These are phyloP conservation scores for Apomyelois bistriatella DNA, from an alignment of 2,888 invertebrate species.

Conservation along the genomic window DNA sequence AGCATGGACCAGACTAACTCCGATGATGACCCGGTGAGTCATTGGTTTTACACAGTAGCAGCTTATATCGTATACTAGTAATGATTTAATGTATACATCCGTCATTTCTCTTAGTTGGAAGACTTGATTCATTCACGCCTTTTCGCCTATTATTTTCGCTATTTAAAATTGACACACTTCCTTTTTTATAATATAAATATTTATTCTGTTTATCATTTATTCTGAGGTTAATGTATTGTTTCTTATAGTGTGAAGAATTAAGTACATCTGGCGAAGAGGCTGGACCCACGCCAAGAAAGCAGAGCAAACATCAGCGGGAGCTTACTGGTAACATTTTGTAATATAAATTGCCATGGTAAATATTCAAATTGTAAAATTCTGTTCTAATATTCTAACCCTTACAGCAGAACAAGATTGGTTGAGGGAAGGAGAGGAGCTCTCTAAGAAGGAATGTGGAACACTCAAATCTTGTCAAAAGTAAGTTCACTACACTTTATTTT, in stretches of 20 bases:
- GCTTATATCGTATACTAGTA: not conserved
- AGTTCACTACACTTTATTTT: conserved; percentile 28
- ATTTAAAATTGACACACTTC: no score
- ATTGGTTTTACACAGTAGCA: not conserved
- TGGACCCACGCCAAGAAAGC: conserved; percentile 82
- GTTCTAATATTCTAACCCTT: conserved; percentile 12
- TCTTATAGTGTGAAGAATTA: conserved; percentile 78
- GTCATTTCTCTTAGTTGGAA: no score
- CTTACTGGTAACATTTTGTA: conserved; percentile 47
- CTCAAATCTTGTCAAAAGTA: conserved; percentile 75
- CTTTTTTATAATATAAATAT: no score
- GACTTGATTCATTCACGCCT: no score
- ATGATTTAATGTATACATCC: no score
- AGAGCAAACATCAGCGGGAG: conserved; percentile 76
- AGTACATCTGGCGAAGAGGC: conserved; percentile 76
- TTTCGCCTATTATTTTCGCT: no score
- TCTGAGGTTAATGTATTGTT: not conserved
- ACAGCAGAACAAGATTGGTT: conserved; percentile 75
- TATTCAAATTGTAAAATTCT: no score
- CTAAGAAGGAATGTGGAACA: conserved; percentile 65
- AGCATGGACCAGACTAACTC: conserved; percentile 90
- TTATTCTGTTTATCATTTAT: not conserved
- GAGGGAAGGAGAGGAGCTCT: conserved; percentile 70
- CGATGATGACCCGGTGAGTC: conserved; percentile 83
- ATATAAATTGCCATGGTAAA: no score